These are phyloP conservation scores for Hylaeus anthracinus DNA, from an alignment of 1,140 invertebrate species.

Conservation along the genomic window DNA sequence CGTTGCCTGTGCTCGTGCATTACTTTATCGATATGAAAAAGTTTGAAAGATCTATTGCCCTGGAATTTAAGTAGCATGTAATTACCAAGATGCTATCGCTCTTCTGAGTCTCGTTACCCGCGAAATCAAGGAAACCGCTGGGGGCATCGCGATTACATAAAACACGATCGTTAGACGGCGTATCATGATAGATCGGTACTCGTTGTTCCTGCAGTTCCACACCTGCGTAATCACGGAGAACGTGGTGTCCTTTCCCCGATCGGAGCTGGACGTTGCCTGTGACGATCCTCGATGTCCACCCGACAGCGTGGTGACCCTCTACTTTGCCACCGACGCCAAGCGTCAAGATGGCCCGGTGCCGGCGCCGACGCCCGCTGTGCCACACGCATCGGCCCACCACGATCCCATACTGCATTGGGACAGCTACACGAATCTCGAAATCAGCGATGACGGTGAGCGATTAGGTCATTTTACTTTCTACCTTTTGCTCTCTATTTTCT, in stretches of 20 bases:
- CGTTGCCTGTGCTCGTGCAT: neutral
- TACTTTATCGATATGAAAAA: too few species aligned
- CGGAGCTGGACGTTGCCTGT: constrained; percentile 92
- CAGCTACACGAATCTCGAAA: constrained; percentile 90
- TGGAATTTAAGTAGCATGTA: neutral
- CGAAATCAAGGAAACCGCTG: neutral
- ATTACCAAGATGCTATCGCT: constrained; percentile 31
- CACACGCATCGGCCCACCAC: constrained; percentile 83
- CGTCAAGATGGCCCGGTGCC: constrained; percentile 84
- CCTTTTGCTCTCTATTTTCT: too few species aligned
- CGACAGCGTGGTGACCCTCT: constrained; percentile 91
- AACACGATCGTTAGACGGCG: neutral
- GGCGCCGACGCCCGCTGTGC: constrained; percentile 87
- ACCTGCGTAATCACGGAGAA: constrained; percentile 94
- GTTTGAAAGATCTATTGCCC: neutral
- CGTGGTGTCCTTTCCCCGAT: constrained; percentile 90
- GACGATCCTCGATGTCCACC: constrained; percentile 87
- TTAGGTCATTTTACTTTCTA: neutral
- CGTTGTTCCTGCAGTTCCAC: constrained; percentile 89
- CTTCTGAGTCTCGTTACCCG: constrained; percentile 11
- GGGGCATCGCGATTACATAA: constrained; percentile 14
- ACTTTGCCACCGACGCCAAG: constrained; percentile 84
- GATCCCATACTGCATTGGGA: constrained; percentile 90
- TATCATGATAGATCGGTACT: neutral
- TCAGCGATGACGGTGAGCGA: constrained; percentile 81